phyloP scores from a whole-genome alignment of 1,140 invertebrate species.

The Drosophila repletoides region DNA sequence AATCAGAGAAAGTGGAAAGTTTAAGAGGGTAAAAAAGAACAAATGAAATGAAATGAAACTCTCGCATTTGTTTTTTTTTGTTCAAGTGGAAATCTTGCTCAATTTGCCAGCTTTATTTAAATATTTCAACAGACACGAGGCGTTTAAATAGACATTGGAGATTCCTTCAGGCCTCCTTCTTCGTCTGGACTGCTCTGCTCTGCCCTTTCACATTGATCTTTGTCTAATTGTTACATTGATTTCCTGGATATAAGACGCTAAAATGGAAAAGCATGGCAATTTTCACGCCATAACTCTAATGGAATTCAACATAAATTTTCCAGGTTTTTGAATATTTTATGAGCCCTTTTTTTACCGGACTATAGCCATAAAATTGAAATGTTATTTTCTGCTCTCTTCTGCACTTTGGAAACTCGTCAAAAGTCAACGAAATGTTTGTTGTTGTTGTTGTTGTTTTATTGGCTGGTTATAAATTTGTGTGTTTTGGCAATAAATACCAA shows the following conservation, averaged over 20 bases:
- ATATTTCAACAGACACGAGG: slow-evolving; percentile 43
- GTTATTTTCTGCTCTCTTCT: slow-evolving; percentile 36
- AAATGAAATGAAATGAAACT: slow-evolving; percentile 56
- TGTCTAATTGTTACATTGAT: slow-evolving; percentile 49
- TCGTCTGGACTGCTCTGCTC: neutral
- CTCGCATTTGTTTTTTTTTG: too few species aligned
- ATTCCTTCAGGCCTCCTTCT: slow-evolving; percentile 7
- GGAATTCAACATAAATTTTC: slow-evolving; percentile 75
- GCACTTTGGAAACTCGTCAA: slow-evolving; percentile 50
- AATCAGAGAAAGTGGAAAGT: slow-evolving; percentile 9
- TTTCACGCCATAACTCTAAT: slow-evolving; percentile 79
- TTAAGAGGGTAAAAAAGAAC: neutral
- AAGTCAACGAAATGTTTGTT: slow-evolving; percentile 37
- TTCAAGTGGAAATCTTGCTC: slow-evolving; percentile 53
- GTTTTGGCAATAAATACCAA: slow-evolving; percentile 70
- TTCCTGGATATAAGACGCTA: slow-evolving; percentile 27
- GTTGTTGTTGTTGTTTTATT: slow-evolving; percentile 55
- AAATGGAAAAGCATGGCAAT: slow-evolving; percentile 21
- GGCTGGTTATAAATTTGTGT: slow-evolving; percentile 76
- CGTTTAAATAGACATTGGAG: slow-evolving; percentile 60
- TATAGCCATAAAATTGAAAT: slow-evolving; percentile 75
- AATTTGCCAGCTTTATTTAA: slow-evolving; percentile 54
- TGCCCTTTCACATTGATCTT: neutral
- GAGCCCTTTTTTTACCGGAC: slow-evolving; percentile 26
- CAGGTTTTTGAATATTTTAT: slow-evolving; percentile 63